Conservation (phyloP, 2,797 vertebrate species). For the Leucoraja ocellata region DNA sequence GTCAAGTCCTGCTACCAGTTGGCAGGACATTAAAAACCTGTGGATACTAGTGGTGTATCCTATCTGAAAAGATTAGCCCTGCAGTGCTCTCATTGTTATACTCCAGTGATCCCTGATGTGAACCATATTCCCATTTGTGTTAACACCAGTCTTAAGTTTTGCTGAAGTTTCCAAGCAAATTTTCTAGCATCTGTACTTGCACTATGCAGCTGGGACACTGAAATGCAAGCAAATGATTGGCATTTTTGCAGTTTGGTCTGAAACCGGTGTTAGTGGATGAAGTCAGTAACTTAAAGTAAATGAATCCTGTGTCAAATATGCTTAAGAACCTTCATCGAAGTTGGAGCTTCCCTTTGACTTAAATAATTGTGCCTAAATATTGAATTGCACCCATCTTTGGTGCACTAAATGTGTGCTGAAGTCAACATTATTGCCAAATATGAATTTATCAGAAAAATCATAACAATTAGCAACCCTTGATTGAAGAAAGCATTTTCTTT, state of each 20-base stretch:
- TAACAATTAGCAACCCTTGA: too few relatives aligned
- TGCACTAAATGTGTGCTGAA: too few relatives aligned
- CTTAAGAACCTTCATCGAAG: neutral
- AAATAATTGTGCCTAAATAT: too few relatives aligned
- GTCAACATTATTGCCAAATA: too few relatives aligned
- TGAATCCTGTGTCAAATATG: neutral
- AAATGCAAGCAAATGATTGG: neutral
- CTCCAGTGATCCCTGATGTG: neutral
- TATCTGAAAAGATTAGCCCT: neutral
- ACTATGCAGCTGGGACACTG: neutral
- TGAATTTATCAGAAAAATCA: too few relatives aligned
- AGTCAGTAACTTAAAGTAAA: too few relatives aligned
- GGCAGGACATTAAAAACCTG: neutral
- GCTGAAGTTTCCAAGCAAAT: neutral
- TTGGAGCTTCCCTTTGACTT: neutral
- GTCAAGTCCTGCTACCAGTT: neutral
- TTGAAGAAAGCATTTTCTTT: too few relatives aligned
- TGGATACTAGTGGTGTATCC: neutral
- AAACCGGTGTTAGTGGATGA: too few relatives aligned
- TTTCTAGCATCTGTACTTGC: neutral
- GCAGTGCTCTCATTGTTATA: neutral
- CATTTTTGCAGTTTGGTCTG: too few relatives aligned
- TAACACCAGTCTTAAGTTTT: neutral
- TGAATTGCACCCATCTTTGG: too few relatives aligned
- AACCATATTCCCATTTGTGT: neutral